Evolutionary conservation across 2,888 invertebrate genomes (phyloP).

Genomic region (Hofmannophila pseudospretella): DNA sequence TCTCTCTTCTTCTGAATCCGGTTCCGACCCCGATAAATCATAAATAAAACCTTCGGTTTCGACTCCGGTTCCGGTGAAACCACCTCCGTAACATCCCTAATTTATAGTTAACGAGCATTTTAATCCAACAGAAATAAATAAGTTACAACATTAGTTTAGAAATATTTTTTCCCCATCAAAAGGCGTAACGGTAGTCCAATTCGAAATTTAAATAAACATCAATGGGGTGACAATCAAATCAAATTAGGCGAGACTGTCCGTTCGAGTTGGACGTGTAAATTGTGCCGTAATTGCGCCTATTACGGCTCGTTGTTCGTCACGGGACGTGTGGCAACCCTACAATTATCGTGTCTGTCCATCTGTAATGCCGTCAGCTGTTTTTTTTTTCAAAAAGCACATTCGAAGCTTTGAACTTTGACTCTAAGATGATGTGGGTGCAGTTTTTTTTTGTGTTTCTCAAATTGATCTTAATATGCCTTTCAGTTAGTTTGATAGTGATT

Average conservation of each 20-base stretch:
- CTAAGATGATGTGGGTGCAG: not conserved
- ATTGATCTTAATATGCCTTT: constrained; percentile 2
- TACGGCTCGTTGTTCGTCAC: constrained; percentile 29
- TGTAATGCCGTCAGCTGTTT: constrained; percentile 24
- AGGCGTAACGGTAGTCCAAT: constrained; percentile 17
- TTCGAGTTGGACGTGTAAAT: constrained; percentile 45
- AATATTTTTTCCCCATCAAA: constrained; percentile 5
- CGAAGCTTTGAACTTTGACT: not conserved
- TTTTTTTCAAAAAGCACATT: not conserved
- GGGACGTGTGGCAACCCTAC: constrained; percentile 30
- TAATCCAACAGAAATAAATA: too few species aligned
- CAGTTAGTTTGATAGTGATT: not conserved
- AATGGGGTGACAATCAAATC: constrained; percentile 62
- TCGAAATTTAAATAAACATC: constrained; percentile 52
- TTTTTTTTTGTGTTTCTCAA: not conserved
- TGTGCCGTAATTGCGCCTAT: constrained; percentile 56
- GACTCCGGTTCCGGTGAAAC: too few species aligned
- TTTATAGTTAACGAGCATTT: too few species aligned
- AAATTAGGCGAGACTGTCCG: constrained; percentile 57
- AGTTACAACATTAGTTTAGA: too few species aligned
- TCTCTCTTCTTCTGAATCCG: too few species aligned
- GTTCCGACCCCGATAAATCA: too few species aligned
- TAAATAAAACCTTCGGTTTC: too few species aligned
- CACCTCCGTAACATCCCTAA: too few species aligned
- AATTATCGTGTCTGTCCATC: constrained; percentile 47